These are phyloP conservation scores for Otus scops DNA, from an alignment of 2,797 vertebrate genomes.

Conservation along the genomic window DNA sequence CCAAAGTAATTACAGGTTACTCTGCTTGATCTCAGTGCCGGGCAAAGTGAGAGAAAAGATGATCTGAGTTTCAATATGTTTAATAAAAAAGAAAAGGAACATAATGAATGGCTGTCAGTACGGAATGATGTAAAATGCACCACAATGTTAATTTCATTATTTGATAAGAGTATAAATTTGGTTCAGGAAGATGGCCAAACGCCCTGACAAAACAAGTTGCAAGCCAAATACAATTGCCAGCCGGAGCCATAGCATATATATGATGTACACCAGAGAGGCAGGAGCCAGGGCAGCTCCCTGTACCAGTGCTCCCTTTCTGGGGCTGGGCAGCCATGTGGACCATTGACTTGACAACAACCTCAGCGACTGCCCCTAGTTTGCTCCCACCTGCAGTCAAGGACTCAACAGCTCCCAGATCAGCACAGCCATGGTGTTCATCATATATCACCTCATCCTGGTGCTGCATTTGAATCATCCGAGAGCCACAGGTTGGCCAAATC, in stretches of 20 bases:
- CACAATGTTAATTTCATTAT: neutral
- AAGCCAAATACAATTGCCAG: neutral
- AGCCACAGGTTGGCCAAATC: neutral
- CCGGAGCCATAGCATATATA: accelerated
- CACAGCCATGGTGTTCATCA: neutral
- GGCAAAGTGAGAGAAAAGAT: neutral
- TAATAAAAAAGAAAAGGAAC: neutral
- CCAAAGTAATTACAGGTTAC: neutral
- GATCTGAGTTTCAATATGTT: neutral
- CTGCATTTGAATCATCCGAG: neutral
- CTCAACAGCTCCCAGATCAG: neutral
- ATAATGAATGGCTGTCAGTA: neutral
- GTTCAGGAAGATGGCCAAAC: neutral
- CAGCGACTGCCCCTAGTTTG: neutral
- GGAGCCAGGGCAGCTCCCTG: neutral
- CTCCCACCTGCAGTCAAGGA: neutral
- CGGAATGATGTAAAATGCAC: neutral
- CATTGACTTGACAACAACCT: neutral
- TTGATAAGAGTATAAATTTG: neutral
- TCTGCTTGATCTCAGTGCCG: neutral
- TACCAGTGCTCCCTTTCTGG: neutral
- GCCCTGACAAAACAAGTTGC: neutral
- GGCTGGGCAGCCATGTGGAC: neutral
- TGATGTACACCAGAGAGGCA: accelerated
- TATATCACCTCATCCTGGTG: neutral